Evolutionary conservation across 1,140 invertebrate genomes (phyloP), one percentile per base, ranked within the genome.

Genomic region (Tetramorium alpestre): DNA sequence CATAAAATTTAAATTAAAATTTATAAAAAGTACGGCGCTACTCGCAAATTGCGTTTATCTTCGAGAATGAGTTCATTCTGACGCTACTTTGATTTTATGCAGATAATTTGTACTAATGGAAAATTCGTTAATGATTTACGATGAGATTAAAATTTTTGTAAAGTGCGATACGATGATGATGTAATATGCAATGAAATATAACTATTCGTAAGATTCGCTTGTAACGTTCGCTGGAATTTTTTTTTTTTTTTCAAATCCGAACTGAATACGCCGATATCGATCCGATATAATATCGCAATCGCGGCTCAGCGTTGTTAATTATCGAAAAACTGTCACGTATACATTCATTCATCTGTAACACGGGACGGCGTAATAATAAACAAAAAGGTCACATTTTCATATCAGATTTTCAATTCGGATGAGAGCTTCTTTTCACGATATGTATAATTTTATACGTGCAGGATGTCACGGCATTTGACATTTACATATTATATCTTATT

Each of bases 261-360:
- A 69, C 47, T 7, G 18, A 65, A 47, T 44, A 16, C 69, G 11
- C 33, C 33, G 33, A 33, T 33, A 33, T 33, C 33, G 2, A 18
- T 72, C 10, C 16, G 2, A 72, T 72, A 28, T 51, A 16, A 49
- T 28, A 33, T 33, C 33, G 33, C 33, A 33, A 49, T 49, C 44
- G 33, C 33, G 33, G 18, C 22, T 28, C 22, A 70, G 6, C 11
- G 16, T 28, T 72, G 3, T 33, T 33, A 33, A 33, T 44, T 25
- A 72, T 51, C 7, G 25, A 25, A 51, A 72, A 72, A 49, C 44
- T 72, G 49, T 72, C 33, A 25, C 49, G 16, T 72, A 49, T 72
- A 18, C 7, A 18, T 51, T 7, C 7, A 49, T 72, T 13, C 44
- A n/a, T 72, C 16, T 51, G 28, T 44, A 51, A 38, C 33, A 33